Evolutionary conservation across 1,140 invertebrate species (phyloP), one percentile per base, ranked within the genome.

Genomic region (Cryptotermes secundus): DNA sequence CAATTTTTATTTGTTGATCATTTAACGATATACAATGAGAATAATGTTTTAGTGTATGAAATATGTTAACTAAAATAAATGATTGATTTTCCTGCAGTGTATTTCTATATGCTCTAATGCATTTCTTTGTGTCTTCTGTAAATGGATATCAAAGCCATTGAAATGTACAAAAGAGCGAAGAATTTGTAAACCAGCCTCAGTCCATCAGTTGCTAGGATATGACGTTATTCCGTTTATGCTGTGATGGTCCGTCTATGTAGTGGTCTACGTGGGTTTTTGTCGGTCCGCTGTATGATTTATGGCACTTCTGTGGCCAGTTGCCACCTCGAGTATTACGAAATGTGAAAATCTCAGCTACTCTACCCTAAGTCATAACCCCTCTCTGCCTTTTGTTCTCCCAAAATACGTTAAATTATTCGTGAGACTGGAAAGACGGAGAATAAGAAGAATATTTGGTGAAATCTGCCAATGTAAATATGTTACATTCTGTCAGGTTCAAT

Each of bases 251-350:
- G 7, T 72, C 10, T 72, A 26, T 72, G 59, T 72, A 26, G 59
- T 72, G 59, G 59, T 72, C 16, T 31, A 26, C 59, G 26, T 26
- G 26, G 59, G 59, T 72, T 72, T 72, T 72, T 72, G 59, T 72
- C n/a, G 59, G 59, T 14, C 59, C 26, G 26, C 26, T 26, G 2
- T 72, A 72, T 72, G 59, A 72, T 72, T 72, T 72, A 72, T 72
- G 26, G 59, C 59, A 72, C 59, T 31, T 72, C 59, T 72, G 59
- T 72, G 59, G 59, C 59, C 59, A 72, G 26, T 72, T 72, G 59
- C 59, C 59, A 72, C 59, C 59, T 72, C 26, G 59, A 72, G 59
- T 72, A 72, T 72, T 72, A 72, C n/a, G 59, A 72, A 72, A 72
- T 72, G 59, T 72, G 59, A 72, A 72, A 72, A 72, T 72, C 59